Base-by-base conservation (phyloP, 2,888 invertebrate species). In the Mythimna ferrago region DNA sequence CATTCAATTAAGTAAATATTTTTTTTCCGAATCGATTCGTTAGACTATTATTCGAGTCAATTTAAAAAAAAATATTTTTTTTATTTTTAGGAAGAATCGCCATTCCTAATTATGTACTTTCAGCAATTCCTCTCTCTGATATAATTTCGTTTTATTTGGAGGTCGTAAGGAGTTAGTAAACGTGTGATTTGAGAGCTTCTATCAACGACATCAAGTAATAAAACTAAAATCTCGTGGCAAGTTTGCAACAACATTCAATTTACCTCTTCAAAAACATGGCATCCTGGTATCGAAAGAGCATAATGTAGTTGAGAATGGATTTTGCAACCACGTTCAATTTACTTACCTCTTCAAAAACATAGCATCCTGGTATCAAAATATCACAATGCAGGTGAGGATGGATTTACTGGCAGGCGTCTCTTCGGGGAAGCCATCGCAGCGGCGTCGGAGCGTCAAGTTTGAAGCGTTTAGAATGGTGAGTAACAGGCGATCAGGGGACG, bases 401-500 rank as follows among this genome's bases (percentile, higher is more conserved):
- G 21, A 61, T 60, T 56, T n/a, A 73, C 16, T 61, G 66, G 41
- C 64, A 73, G 78, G 51, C 51, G n/a, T 32, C 72, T 67, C 26
- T 58, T 57, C 14, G 14, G 51, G 6, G 26, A 66, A 21, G 57
- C 57, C 44, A 38, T 53, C 56, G 66, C 44, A 21, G 53, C 35
- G 54, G n/a, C 26, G 58, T 51, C 68, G 54, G 32, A 57, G 66
- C 66, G 64, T 82, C 73, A 70, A 58, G 57, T 32, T 41, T 10
- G 11, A 69, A 69, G 26, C 48, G 41, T 57, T 78, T 66, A 54
- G 26, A 41, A 62, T 26, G 57, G n/a, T 56, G 71, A 79, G 41
- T 73, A 73, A 65, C 60, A 65, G 48, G n/a, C 69, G 69, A 65
- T 82, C 69, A 64, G n/a, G 38, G 11, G n/a, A 2, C 9, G 14